Conservation (phyloP, 2,888 invertebrate genomes). For the Andrena trimmerana region DNA sequence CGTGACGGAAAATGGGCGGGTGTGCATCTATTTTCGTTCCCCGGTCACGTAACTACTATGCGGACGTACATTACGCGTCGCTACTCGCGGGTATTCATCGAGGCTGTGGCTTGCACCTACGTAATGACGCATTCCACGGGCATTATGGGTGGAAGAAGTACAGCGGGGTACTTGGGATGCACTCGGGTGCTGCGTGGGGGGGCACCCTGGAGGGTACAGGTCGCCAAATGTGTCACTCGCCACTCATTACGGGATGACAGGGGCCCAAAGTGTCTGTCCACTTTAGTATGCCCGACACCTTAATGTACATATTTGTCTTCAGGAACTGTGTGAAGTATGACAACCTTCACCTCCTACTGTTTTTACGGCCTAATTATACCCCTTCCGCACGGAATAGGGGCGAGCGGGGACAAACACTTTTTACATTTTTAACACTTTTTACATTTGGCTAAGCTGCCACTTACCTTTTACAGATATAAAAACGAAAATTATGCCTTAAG, state of each 20-base stretch:
- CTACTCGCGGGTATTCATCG: conserved; percentile 58
- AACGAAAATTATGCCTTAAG: too few relatives aligned
- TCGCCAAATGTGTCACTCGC: conserved; percentile 6
- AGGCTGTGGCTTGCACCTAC: conserved; percentile 31
- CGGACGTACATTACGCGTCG: conserved; percentile 66
- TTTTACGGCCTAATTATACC: too few relatives aligned
- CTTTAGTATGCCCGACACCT: not conserved
- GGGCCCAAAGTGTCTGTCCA: not conserved
- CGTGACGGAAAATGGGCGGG: conserved; percentile 73
- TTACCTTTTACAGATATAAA: too few relatives aligned
- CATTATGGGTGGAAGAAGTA: not conserved
- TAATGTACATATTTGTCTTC: not conserved
- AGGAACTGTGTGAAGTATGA: too few relatives aligned
- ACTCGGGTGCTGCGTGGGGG: not conserved
- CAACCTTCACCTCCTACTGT: too few relatives aligned
- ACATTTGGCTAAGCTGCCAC: too few relatives aligned
- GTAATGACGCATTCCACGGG: conserved; percentile 33
- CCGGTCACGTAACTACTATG: conserved; percentile 72
- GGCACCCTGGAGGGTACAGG: not conserved
- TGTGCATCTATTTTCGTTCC: conserved; percentile 72
- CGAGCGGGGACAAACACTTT: too few relatives aligned
- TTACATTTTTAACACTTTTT: too few relatives aligned
- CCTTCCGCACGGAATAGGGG: too few relatives aligned
- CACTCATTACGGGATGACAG: not conserved
- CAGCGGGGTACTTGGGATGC: not conserved